Evolutionary conservation across 2,888 invertebrate genomes (phyloP), one percentile per base, ranked within the genome.

Genomic region (Rotaria sp.): DNA sequence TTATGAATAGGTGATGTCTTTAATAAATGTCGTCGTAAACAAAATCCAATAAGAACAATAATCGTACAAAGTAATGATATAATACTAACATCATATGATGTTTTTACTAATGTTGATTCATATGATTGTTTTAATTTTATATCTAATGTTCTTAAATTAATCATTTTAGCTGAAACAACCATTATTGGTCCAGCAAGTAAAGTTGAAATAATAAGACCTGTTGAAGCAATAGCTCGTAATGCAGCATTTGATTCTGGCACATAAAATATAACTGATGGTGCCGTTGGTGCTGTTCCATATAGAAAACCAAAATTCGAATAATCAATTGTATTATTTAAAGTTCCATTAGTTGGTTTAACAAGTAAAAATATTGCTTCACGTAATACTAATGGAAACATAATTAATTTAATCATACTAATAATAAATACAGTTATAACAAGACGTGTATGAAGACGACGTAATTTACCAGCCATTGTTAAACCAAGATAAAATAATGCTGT

Each of bases 261-360:
- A 91, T 96, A 96, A 8, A 97, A 96, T 91, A 97, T 97, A 0
- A 96, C 95, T 30, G 96, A 96, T 0, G 97, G 97, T 1, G 97
- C 97, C 1, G 96, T 94, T 0, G 97, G 97, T 91, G 97, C 95
- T 0, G 96, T 96, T 86, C 97, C 97, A 90, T 97, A 97, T 0
- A 97, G 93, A 92, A 97, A 97, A 0, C 96, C 97, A 90, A 95
- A 97, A 74, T 96, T 96, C 88, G 96, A 95, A 87, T 96, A 92
- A 88, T 96, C 95, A 24, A 94, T 92, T 0, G 95, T 95, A 88
- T 95, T 95, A 35, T 94, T 94, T 30, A 93, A 93, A 89, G 94
- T 94, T 4, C 88, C 87, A 0, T 90, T 93, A 86, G 95, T 91
- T 21, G 55, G 26, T 84, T 86, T 50, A 45, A 90, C 88, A 8